phyloP scores from a whole-genome alignment of 1,140 invertebrate species.

The Maconellicoccus hirsutus region DNA sequence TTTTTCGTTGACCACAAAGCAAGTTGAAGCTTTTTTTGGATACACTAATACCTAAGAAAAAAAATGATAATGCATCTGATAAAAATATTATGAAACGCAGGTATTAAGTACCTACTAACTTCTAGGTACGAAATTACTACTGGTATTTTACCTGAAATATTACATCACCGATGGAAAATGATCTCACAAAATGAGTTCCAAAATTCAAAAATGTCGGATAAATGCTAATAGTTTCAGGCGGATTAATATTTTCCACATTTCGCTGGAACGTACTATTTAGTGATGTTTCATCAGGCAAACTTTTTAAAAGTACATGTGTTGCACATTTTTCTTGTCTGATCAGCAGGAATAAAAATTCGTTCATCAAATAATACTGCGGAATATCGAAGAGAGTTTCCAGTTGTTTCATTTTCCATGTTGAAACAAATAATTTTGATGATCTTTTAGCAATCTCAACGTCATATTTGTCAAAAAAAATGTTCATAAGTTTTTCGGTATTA shows the following conservation, averaged over 20 bases:
- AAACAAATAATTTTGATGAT: neutral
- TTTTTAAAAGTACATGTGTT: neutral
- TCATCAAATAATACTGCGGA: neutral
- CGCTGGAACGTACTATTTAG: neutral
- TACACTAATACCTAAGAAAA: neutral
- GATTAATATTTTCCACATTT: neutral
- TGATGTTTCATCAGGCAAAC: neutral
- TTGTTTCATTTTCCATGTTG: neutral
- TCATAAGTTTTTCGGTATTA: neutral
- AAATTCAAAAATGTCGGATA: neutral
- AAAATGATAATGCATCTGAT: neutral
- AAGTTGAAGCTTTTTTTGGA: neutral
- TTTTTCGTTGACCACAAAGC: neutral
- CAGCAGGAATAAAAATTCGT: neutral
- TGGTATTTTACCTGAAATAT: neutral
- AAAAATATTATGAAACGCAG: too few species aligned
- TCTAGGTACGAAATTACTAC: neutral
- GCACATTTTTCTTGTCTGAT: neutral
- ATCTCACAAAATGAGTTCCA: neutral
- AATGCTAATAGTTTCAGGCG: neutral
- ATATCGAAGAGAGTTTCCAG: neutral
- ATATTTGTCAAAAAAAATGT: neutral
- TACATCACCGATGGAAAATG: neutral
- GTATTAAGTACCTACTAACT: neutral
- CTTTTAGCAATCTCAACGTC: neutral